Base-by-base conservation (phyloP, 2,113 vertebrate genomes). In the Hoplias malabaricus region DNA sequence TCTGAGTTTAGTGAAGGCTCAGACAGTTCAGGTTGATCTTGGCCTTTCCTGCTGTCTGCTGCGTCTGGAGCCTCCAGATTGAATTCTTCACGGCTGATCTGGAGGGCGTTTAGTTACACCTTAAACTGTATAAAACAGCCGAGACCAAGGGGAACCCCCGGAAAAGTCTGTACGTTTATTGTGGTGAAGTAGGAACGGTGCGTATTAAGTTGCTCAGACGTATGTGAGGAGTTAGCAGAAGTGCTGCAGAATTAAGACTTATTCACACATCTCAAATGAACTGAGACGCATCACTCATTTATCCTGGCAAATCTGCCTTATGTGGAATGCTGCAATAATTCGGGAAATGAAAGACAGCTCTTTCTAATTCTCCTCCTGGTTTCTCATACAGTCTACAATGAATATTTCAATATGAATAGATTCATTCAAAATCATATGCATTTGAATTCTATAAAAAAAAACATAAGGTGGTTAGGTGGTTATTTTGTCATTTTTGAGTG, bases 11-110 rank as follows among this genome's bases (percentile, higher is more conserved):
- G 73, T 14, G 57, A 4, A 48, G 61, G 71, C 71, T 57, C 83
- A 78, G 79, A 85, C 65, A 56, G 29, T 53, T 73, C 81, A 82
- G 53, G 84, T 85, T 83, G 77, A 84, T 83, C 16, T 86, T 89
- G 85, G 86, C 78, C 29, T 38, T 50, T 46, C 38, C 71, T n/a
- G 50, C 14, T 23, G 69, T 59, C 71, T 70, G 77, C 80, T 46
- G 48, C 72, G 25, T 80, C 16, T 46, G 4, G 59, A 34, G 19
- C 14, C 73, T 86, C 61, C 76, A 85, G 85, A 75, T 53, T 67
- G 79, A 85, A 76, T 78, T 54, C 70, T 77, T 80, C 70, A 42
- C 38, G 77, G 81, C 78, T 84, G 85, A 82, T 71, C 27, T 59
- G 23, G 70, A 77, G 53, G 72, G 61, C 40, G 25, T 75, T 66